Base-by-base conservation (phyloP, 2,113 vertebrate species). In the Phodopus roborovskii region DNA sequence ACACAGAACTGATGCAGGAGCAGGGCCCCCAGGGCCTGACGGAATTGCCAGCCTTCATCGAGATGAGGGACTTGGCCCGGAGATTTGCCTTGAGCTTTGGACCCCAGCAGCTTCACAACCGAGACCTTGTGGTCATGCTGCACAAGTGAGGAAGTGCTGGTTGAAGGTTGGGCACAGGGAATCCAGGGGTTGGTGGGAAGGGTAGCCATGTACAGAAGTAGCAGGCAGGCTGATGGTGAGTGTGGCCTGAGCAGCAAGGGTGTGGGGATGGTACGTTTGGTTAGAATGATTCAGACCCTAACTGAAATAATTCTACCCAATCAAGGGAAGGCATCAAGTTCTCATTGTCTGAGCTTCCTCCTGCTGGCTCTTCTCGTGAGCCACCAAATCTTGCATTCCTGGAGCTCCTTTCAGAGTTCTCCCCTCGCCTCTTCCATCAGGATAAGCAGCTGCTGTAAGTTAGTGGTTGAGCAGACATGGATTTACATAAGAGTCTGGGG, bases 341-440 rank as follows among this genome's bases (percentile, higher is more conserved):
- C 95, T 98, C 99, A 7, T 98, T 99, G 88, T 98, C 96, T 48
- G 98, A 97, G 1, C 39, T 87, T 2, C 81, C 92, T 10, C 93
- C 97, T 8, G 97, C 92, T 7, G 98, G 90, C 36, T 74, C 90
- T n/a, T 93, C 94, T 0, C 7, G 39, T 87, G 97, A 94, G 22
- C 97, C 98, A 48, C 97, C 97, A 3, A 99, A 99, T 85, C 83
- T 99, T 95, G 81, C 98, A 26, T 99, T 99, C 96, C 94, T 99
- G 91, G 99, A 99, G 95, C 98, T 99, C 73, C 99, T 99, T 95
- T 98, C 99, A 92, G 99, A 99, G 96, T 99, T 99, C 97, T 99
- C 99, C 26, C 98, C 99, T 22, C 99, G 99, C 90, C 98, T 99
- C 91, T 93, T 99, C 68, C 98, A 81, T 30, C 98, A 98, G 7